Base-by-base conservation (phyloP, 2,888 invertebrate species). In the Fragum fragum region DNA sequence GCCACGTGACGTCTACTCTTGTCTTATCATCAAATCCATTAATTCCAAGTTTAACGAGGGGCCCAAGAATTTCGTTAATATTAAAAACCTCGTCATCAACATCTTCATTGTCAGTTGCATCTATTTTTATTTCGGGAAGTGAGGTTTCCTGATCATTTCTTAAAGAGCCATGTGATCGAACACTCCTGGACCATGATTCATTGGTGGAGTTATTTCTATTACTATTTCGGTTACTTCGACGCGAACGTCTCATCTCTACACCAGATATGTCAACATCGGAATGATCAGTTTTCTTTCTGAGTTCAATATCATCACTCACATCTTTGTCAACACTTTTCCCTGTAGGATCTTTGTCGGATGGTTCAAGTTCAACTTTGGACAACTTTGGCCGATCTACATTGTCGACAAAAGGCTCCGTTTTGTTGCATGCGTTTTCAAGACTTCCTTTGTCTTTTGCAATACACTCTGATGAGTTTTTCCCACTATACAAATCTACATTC, bases 221-320 rank as follows among this genome's bases (percentile, higher is more conserved):
- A 42, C 66, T 66, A 14, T 26, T 57, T 14, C 57, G 7, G 28
- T 57, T 57, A 26, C 47, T 47, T 5, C 61, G 32, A 61, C 66
- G 66, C 6, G 66, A 66, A 21, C 42, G 21, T 23, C 66, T n/a
- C 66, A 66, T 66, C 42, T 66, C 66, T 1, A 66, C 66, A 42
- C 42, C 42, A 7, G 66, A 66, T 42, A 42, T 66, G 66, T 66
- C 66, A 1, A 66, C 42, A 21, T 66, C 66, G 26, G 42, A 23
- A 23, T 42, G 23, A 42, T 63, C 63, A 36, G 18, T 29, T 36
- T 42, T 66, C 9, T n/a, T 26, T 23, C 66, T 21, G n/a, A 66
- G 21, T 39, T 66, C 66, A 23, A 26, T 23, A 36, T 29, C 63
- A 9, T 23, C 21, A 23, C 3, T 11, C 14, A 9, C 42, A 42